Evolutionary conservation across 2,888 invertebrate genomes (phyloP).

Genomic region (Pelosia muscerda): DNA sequence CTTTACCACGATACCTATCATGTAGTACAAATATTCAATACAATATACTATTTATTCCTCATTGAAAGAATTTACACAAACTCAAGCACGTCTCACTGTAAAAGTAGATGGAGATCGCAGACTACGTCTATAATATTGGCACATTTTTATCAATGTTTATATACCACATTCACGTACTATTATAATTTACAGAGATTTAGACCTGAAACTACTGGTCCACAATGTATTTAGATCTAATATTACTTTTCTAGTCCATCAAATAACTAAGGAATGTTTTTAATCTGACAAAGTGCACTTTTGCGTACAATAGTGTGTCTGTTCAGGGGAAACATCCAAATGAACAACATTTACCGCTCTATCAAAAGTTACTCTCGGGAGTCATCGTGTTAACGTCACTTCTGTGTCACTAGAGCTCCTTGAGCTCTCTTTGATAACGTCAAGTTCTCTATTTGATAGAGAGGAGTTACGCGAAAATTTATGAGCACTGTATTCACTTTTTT

Average conservation of each 20-base stretch:
- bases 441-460: constrained; percentile 82
- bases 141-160: constrained; percentile 38
- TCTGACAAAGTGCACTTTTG: constrained; percentile 59
- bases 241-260: constrained; percentile 55
- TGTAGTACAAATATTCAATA: constrained; percentile 44
- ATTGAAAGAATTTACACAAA: constrained; percentile 45
- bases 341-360: constrained; percentile 78
- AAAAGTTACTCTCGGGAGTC: constrained; percentile 83
- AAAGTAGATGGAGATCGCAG: constrained; percentile 35
- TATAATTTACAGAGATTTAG: constrained; percentile 59
- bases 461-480: constrained; percentile 83
- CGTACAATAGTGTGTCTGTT: constrained; percentile 63
- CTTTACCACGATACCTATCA: constrained; percentile 33
- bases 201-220: constrained; percentile 77
- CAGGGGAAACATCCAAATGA: constrained; percentile 73
- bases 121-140: constrained; percentile 42
- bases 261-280: constrained; percentile 62
- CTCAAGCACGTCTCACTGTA: constrained; percentile 27
- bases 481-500: constrained; percentile 78
- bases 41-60: constrained; percentile 33
- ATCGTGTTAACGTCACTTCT: constrained; percentile 84
- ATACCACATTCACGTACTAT: constrained; percentile 47
- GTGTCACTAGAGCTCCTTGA: constrained; percentile 85
- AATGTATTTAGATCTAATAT: constrained; percentile 62
- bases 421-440: constrained; percentile 85